Conservation (phyloP, 1,140 invertebrate species). For the Drosophila pseudoobscura region DNA sequence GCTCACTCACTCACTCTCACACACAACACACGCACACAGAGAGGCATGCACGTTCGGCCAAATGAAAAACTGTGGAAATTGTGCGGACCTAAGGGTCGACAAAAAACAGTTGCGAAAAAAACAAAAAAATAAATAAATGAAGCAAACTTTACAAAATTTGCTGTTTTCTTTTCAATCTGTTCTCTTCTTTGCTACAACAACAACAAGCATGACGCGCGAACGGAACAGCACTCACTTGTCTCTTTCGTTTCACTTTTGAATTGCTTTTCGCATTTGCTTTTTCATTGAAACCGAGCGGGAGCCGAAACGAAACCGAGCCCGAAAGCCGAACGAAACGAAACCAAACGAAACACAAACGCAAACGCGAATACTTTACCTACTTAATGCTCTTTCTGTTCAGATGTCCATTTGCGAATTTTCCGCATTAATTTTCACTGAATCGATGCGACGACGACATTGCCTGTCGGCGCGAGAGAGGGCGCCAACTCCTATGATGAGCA, state of each 20-base stretch:
- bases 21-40: constrained; percentile 22
- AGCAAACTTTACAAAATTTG: constrained; percentile 23
- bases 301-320: constrained; percentile 19
- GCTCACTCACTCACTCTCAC: constrained; percentile 10
- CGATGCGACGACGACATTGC: too few relatives aligned
- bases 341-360: constrained; percentile 35
- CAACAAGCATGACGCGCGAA: constrained; percentile 37
- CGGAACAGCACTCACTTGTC: constrained; percentile 48
- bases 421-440: constrained; percentile 59
- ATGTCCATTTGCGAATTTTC: constrained; percentile 74
- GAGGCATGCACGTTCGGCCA: constrained; percentile 26
- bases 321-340: constrained; percentile 21
- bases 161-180: constrained; percentile 24
- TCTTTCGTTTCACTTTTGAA: constrained; percentile 48
- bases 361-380: constrained; percentile 67
- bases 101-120: constrained; percentile 28
- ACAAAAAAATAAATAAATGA: constrained; percentile 13
- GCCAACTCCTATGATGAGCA: constrained; percentile 11
- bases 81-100: constrained; percentile 1
- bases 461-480: not conserved
- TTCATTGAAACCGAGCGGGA: constrained; percentile 17
- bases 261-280: constrained; percentile 47
- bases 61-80: constrained; percentile 51
- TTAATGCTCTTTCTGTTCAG: constrained; percentile 72
- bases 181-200: constrained; percentile 32